phyloP scores from a whole-genome alignment of 2,113 vertebrate genomes.

The Cryptotis parvus region DNA sequence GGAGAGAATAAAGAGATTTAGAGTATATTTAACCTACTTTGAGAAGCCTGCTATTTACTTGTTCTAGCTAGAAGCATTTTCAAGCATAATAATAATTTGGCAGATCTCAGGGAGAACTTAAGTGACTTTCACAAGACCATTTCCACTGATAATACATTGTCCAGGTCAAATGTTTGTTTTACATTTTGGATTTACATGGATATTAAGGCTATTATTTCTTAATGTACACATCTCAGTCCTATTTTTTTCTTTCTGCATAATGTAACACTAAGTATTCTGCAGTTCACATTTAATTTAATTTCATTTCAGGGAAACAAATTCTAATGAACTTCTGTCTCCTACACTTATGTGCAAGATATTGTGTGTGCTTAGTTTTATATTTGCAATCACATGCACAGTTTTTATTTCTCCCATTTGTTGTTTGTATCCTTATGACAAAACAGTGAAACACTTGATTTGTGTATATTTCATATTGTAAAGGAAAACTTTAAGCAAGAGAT shows the following conservation, averaged over 20 bases:
- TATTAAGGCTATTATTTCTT: slow-evolving; percentile 16
- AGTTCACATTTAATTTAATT: slow-evolving; percentile 34
- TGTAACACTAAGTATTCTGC: slow-evolving; percentile 33
- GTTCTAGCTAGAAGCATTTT: slow-evolving; percentile 60
- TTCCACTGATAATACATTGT: slow-evolving; percentile 37
- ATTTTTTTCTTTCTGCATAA: not conserved
- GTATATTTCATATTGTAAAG: slow-evolving; percentile 4
- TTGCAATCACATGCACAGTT: not conserved
- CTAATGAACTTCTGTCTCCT: not conserved
- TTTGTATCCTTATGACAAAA: slow-evolving; percentile 39
- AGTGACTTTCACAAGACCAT: slow-evolving; percentile 9
- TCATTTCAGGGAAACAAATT: slow-evolving; percentile 17
- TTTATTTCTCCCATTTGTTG: not conserved
- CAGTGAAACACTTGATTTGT: slow-evolving; percentile 28
- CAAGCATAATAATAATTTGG: slow-evolving; percentile 77
- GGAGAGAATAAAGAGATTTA: slow-evolving; percentile 75
- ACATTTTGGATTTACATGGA: not conserved
- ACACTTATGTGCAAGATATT: slow-evolving; percentile 15
- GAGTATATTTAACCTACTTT: slow-evolving; percentile 79
- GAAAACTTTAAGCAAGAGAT: slow-evolving; percentile 62
- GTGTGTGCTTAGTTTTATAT: not conserved
- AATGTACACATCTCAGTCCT: not conserved
- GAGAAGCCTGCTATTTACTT: slow-evolving; percentile 79
- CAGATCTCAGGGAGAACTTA: slow-evolving; percentile 47
- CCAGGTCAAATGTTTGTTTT: slow-evolving; percentile 31